These are phyloP conservation scores for Elmis aenea DNA, from an alignment of 2,888 invertebrate species.

Conservation along the genomic window DNA sequence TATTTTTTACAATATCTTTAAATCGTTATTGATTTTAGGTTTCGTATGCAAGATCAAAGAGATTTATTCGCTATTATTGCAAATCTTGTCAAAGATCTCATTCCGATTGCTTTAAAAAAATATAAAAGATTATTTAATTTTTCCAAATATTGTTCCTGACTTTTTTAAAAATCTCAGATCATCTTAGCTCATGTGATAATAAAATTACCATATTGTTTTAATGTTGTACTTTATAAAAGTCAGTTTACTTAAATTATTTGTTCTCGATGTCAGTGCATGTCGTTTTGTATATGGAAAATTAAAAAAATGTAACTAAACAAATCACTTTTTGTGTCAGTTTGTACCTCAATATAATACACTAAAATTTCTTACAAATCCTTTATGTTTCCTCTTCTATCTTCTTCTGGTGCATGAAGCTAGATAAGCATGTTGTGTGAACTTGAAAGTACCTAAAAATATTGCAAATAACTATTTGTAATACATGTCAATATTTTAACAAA, in stretches of 20 bases:
- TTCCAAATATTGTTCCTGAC: too few relatives aligned
- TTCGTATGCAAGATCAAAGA: background rate
- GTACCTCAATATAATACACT: too few relatives aligned
- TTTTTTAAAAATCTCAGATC: too few relatives aligned
- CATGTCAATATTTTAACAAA: conserved; percentile 14
- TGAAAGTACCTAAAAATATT: conserved; percentile 13
- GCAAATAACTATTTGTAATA: conserved; percentile 12
- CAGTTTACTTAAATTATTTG: background rate
- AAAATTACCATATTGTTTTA: too few relatives aligned
- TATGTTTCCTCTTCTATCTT: conserved; percentile 38
- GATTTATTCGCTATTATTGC: background rate
- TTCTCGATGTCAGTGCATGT: too few relatives aligned
- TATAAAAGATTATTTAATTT: too few relatives aligned
- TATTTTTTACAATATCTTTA: background rate
- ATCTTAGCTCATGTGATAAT: too few relatives aligned
- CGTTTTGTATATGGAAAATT: too few relatives aligned
- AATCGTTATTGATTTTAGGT: conserved; percentile 3
- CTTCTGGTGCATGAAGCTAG: conserved; percentile 37
- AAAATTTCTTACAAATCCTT: conserved; percentile 36
- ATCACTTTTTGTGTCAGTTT: too few relatives aligned
- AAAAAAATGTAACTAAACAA: too few relatives aligned
- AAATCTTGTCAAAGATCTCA: background rate
- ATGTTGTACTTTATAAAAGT: too few relatives aligned
- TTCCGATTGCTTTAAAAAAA: background rate
- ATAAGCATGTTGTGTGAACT: conserved; percentile 31